Conservation (phyloP, 2,113 vertebrate species). For the Neoarius graeffei region DNA sequence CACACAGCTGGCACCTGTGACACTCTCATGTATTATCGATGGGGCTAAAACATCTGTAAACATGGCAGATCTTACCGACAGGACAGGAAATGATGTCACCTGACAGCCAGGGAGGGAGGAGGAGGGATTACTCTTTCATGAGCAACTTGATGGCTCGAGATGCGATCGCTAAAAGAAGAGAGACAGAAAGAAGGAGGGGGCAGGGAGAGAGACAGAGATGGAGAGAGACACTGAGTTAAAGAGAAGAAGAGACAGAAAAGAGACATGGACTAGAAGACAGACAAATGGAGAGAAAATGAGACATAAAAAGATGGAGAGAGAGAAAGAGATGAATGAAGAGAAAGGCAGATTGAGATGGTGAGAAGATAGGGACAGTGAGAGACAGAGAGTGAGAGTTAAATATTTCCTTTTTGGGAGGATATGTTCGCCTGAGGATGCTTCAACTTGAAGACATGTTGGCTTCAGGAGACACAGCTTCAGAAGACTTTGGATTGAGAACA, state of each 20-base stretch:
- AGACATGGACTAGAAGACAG: background rate
- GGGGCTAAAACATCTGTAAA: slow-evolving; percentile 42
- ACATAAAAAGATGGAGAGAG: background rate
- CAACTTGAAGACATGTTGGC: background rate
- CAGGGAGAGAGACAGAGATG: background rate
- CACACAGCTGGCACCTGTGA: slow-evolving; percentile 29
- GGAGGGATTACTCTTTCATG: slow-evolving; percentile 27
- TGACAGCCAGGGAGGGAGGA: slow-evolving; percentile 17
- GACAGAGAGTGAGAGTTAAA: background rate
- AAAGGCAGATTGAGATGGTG: background rate
- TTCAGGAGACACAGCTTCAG: background rate
- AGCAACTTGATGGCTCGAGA: background rate
- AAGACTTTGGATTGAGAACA: background rate
- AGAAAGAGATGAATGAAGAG: background rate
- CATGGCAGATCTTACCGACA: slow-evolving; percentile 21
- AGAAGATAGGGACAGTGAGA: background rate
- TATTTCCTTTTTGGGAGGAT: background rate
- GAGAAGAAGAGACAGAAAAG: background rate
- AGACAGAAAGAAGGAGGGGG: background rate
- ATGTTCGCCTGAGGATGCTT: too few relatives aligned
- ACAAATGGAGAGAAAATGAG: background rate
- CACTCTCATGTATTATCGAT: slow-evolving; percentile 38
- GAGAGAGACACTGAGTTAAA: background rate
- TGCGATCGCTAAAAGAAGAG: background rate
- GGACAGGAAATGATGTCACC: slow-evolving; percentile 37